phyloP scores from a whole-genome alignment of 2,113 vertebrate genomes.

The Barnardius zonarius region DNA sequence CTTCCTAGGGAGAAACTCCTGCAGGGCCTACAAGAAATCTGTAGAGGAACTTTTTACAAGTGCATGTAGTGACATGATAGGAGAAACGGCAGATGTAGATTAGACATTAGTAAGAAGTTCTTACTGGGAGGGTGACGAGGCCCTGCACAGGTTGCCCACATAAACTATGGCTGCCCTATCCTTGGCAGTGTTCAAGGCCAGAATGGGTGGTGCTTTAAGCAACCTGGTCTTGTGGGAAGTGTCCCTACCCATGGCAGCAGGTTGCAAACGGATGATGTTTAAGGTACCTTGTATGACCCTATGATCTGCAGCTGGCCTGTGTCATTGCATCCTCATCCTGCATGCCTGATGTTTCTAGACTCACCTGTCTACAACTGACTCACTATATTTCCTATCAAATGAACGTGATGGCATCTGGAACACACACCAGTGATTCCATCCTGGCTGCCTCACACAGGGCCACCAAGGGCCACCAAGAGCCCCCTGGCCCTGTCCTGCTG shows the following conservation, averaged over 20 bases:
- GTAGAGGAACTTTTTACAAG: not conserved
- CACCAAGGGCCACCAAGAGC: too few relatives aligned
- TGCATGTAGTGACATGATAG: not conserved
- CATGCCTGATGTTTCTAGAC: not conserved
- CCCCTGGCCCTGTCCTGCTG: accelerated
- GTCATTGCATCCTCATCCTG: not conserved
- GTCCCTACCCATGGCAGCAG: not conserved
- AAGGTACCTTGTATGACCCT: not conserved
- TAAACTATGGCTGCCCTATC: not conserved
- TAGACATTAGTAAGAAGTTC: not conserved
- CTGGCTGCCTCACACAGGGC: accelerated
- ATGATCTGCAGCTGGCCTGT: not conserved
- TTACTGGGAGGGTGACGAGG: not conserved
- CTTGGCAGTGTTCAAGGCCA: not conserved
- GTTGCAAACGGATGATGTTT: not conserved
- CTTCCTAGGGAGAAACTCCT: not conserved
- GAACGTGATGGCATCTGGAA: accelerated
- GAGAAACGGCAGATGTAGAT: not conserved
- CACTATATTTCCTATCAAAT: not conserved
- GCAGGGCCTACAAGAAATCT: not conserved
- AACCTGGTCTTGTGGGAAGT: not conserved
- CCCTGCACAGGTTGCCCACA: not conserved
- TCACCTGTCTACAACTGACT: not conserved
- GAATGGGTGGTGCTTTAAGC: not conserved
- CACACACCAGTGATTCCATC: too few relatives aligned